Conservation (phyloP, 2,113 vertebrate genomes). For the Salminus brasiliensis region DNA sequence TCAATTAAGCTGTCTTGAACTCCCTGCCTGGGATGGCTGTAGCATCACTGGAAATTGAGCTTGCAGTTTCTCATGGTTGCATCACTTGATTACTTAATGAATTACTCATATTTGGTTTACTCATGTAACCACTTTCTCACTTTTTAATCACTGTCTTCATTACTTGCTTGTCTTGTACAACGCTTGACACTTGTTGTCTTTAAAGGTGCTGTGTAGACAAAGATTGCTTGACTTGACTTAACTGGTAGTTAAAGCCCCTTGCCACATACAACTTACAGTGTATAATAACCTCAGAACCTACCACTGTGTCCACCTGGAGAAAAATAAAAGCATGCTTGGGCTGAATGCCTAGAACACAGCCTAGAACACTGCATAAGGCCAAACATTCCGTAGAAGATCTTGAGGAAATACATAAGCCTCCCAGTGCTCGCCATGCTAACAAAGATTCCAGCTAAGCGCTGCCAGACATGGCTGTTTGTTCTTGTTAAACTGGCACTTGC, state of each 20-base stretch:
- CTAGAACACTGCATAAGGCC: background rate
- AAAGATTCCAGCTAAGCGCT: conserved; percentile 15
- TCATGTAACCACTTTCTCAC: no score
- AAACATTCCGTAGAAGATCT: conserved; percentile 24
- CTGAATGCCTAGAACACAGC: background rate
- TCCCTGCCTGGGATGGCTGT: no score
- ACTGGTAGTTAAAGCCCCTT: background rate
- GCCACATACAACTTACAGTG: background rate
- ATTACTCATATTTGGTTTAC: no score
- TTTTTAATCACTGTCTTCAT: no score
- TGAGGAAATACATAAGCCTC: conserved; percentile 37
- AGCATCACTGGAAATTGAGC: no score
- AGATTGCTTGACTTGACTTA: no score
- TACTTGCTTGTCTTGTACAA: no score
- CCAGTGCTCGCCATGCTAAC: conserved; percentile 24
- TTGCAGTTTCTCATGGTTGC: no score
- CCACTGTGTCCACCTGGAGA: background rate
- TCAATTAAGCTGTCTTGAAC: no score
- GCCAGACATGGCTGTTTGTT: conserved; percentile 49
- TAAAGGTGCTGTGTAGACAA: no score
- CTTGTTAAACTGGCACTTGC: conserved; percentile 56
- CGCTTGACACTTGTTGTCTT: no score
- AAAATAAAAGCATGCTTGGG: background rate
- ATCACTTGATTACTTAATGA: no score
- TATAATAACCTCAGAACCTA: background rate